Base-by-base conservation (phyloP, 2,113 vertebrate species). In the Menidia beryllina region DNA sequence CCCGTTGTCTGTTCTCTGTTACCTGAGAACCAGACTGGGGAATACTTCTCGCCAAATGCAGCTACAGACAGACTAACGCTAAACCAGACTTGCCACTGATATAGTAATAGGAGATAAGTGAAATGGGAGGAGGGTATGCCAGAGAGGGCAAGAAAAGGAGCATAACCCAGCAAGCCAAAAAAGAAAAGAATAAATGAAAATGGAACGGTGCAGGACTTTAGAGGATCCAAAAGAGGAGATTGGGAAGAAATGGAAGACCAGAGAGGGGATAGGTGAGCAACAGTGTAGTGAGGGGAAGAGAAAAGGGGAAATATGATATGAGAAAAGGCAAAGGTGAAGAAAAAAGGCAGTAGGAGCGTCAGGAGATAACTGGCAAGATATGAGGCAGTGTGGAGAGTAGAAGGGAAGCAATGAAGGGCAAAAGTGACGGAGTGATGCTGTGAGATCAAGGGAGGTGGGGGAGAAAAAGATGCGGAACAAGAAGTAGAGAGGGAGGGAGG, bases 11-110 rank as follows among this genome's bases (percentile, higher is more conserved):
- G 54, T 52, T 57, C 77, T 74, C 52, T 71, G 80, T 82, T 69
- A 80, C 63, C 67, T 73, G 79, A 82, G 75, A 82, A 58, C 55
- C 75, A 78, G 81, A 84, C 75, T 66, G 77, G 87, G 80, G 85
- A 87, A 87, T 76, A 81, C 74, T 83, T 71, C 61, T 34, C 53
- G 55, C 71, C 84, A 65, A 64, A 62, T 56, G 72, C 66, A 84
- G 72, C 70, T 23, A 19, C 77, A 83, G 81, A 82, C 82, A 54
- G 71, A 8, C 82, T 6, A 43, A 78, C 77, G 80, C 72, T 68
- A 79, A 69, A 79, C 79, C 45, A 56, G 72, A 47, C 73, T 15
- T 68, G 64, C 65, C 60, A 81, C 60, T 2, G 60, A 79, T 77
- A 72, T 69, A 48, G 55, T 0, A 60, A 84, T 79, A 69, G 67